Base-by-base conservation (phyloP, 2,888 invertebrate species). In the Trachelus iudaicus region DNA sequence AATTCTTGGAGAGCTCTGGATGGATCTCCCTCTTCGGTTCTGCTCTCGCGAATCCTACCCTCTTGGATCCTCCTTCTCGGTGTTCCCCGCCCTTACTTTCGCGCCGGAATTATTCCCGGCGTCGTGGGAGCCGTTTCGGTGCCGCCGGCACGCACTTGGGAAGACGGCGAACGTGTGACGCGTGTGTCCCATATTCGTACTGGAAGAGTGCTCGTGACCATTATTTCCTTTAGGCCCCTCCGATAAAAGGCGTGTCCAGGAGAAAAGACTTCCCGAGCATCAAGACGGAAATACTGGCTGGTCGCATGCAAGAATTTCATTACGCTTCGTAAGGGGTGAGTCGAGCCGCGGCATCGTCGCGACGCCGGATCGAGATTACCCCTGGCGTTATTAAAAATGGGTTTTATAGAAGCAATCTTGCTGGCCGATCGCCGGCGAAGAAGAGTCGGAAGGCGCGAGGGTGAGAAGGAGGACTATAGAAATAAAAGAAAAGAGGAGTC, bases 1-100 rank as follows among this genome's bases (percentile, higher is more conserved):
- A 89, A 90, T 90, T 90, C 90, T 90, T 90, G 87, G 89, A 87
- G 88, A 89, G 90, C 89, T 87, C 89, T 85, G 86, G 89, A 90
- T 89, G 89, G 90, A 90, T 90, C 89, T 90, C 85, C 15, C 15
- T 40, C 40, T 15, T 37, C 4, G 1, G 40, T 15, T 40, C 15
- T 6, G 15, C 40, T 40, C 40, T 6, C 4, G 15, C 15, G 40
- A 15, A 6, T 40, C 40, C 40, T 40, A 40, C 15, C 40, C 40
- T 15, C 86, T 87, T 85, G 86, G 81, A 85, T 81, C 81, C 69
- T 40, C 76, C 79, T 77, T 78, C 82, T 83, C 84, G 81, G 78
- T 75, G 81, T 82, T 76, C 74, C 69, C 79, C 73, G 74, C 75
- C 81, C 75, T 79, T 15, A 40, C 1, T 15, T 15, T 40, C 40